Base-by-base conservation (phyloP, 2,888 invertebrate genomes). In the Crossocerus cetratus region DNA sequence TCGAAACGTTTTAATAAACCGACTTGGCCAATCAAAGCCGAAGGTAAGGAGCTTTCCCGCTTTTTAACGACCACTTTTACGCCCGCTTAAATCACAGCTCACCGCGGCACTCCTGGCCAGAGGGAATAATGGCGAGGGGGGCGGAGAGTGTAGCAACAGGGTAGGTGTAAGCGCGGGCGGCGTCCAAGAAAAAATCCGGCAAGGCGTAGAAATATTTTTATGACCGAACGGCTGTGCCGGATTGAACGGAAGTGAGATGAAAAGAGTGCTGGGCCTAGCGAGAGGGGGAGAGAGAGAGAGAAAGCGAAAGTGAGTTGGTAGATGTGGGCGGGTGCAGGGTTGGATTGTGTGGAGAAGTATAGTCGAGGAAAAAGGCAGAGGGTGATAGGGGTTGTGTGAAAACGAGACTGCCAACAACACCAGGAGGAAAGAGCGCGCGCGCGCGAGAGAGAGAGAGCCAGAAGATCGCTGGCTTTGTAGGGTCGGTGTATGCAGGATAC, bases 51-150 rank as follows among this genome's bases (percentile, higher is more conserved):
- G 87, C 84, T 81, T 88, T 88, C 88, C 89, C 86, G 87, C 87
- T 84, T 89, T 89, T 90, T 90, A 90, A 90, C 89, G 88, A 83
- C 81, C 86, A 78, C 69, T 89, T 90, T 89, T 89, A 89, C 85
- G 89, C 83, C 83, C 87, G 86, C 83, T 90, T 90, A 88, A 90
- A 90, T 90, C 89, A 89, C 87, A 86, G 87, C 87, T 74, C 69
- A 32, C 73, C 67, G 69, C 72, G 69, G 32, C 32, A 66, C 74
- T 72, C 72, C 66, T 77, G 43, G 69, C 54, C 76, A 58, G 13
- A 49, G 20, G 57, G 78, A 71, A 80, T 74, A 80, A 80, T 60
- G 62, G 64, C 44, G 68, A 64, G 67, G 78, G 79, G 69, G 61
- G 74, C 68, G 78, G 69, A 69, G 74, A 69, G 55, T 55, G 59